These are phyloP conservation scores for Bryconaethiops microstoma DNA, from an alignment of 2,797 vertebrate species.

Conservation along the genomic window DNA sequence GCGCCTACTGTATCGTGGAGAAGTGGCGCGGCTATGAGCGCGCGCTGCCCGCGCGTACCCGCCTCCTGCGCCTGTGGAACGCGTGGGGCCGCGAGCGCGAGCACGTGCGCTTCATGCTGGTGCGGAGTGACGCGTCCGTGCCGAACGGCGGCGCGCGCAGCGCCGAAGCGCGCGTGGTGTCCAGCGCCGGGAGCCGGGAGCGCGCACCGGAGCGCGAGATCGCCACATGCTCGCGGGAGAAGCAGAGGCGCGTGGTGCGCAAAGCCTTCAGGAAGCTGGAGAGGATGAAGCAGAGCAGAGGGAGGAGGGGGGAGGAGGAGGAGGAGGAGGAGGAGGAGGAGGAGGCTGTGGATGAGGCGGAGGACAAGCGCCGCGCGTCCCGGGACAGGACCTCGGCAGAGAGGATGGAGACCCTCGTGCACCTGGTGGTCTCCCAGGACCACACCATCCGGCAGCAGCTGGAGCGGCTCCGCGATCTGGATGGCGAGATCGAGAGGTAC, in stretches of 20 bases:
- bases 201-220: background rate
- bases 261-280: constrained; percentile 97
- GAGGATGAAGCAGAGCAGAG: constrained; percentile 84
- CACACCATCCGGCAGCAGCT: constrained; percentile 97
- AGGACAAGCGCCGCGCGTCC: constrained; percentile 75
- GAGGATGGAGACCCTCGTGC: constrained; percentile 95
- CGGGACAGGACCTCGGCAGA: constrained; percentile 78
- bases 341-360: background rate
- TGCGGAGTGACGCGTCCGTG: constrained; percentile 90
- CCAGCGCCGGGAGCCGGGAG: constrained; percentile 83
- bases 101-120: constrained; percentile 93
- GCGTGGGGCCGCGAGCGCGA: constrained; percentile 95
- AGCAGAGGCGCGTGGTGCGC: constrained; percentile 89
- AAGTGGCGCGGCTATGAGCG: constrained; percentile 97
- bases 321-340: background rate
- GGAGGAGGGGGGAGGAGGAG: background rate
- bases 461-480: constrained; percentile 89
- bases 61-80: constrained; percentile 89
- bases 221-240: constrained; percentile 82
- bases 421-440: constrained; percentile 95
- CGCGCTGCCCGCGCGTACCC: constrained; percentile 91
- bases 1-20: constrained; percentile 94
- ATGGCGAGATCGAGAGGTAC: constrained; percentile 90
- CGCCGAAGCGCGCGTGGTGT: constrained; percentile 92
- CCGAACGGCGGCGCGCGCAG: constrained; percentile 90